phyloP scores from a whole-genome alignment of 2,797 vertebrate species.

The Notamacropus eugenii region DNA sequence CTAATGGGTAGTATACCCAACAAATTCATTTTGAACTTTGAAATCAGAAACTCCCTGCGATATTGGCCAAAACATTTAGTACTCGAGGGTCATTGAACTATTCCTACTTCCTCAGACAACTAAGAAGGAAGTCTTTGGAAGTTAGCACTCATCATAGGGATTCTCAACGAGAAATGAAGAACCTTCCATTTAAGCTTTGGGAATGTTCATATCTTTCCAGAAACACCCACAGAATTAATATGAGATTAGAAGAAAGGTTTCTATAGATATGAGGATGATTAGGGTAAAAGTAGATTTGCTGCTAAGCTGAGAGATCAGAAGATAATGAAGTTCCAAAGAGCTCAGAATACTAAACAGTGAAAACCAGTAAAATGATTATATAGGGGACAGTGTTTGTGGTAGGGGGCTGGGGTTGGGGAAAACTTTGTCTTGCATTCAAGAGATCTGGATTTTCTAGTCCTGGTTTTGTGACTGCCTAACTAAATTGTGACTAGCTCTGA shows the following conservation, averaged over 20 bases:
- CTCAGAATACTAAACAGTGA: not conserved
- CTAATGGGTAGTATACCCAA: slow-evolving; percentile 14
- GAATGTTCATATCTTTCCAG: slow-evolving; percentile 1
- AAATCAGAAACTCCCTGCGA: not conserved
- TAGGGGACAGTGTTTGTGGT: not conserved
- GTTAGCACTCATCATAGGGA: slow-evolving; percentile 9
- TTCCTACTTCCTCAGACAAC: not conserved
- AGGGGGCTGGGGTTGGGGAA: not conserved
- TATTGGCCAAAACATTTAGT: not conserved
- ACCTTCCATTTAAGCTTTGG: slow-evolving; percentile 37
- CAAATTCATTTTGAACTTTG: slow-evolving; percentile 43
- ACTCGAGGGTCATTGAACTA: slow-evolving; percentile 33
- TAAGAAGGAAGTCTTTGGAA: slow-evolving; percentile 31
- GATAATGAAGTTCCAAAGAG: slow-evolving; percentile 13
- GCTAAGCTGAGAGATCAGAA: slow-evolving; percentile 5
- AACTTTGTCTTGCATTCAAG: not conserved
- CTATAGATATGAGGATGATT: slow-evolving; percentile 1
- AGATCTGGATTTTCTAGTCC: not conserved
- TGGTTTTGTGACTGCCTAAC: slow-evolving; percentile 2
- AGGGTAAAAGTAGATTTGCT: not conserved
- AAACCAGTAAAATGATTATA: not conserved
- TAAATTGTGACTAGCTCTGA: not conserved
- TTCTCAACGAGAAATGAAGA: slow-evolving; percentile 63
- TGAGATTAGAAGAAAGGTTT: not conserved
- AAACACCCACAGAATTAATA: slow-evolving; percentile 22